Conservation (phyloP, 2,113 vertebrate species). For the Poeciliopsis turrubarensis region DNA sequence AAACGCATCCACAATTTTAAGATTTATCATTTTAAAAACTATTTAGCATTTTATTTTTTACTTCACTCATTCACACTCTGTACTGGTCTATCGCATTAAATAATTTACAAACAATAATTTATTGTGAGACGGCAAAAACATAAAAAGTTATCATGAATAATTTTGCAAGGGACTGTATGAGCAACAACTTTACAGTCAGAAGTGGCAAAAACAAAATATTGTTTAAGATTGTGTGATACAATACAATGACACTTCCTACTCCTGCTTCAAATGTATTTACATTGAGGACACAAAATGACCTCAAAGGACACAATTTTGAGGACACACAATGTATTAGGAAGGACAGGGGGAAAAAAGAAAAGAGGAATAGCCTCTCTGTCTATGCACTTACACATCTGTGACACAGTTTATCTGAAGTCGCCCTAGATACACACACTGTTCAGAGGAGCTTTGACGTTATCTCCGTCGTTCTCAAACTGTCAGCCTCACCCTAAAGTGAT, state of each 20-base stretch:
- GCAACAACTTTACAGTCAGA: not conserved
- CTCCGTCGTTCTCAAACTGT: conserved; percentile 11
- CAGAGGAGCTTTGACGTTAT: conserved; percentile 11
- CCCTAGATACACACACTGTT: conserved; percentile 31
- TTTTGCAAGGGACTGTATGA: not conserved
- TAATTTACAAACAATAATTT: too few relatives aligned
- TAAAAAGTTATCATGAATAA: not conserved
- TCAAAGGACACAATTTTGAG: not conserved
- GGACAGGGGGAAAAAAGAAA: not conserved
- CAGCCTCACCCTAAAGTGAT: conserved; percentile 27
- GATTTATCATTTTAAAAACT: too few relatives aligned
- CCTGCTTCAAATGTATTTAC: not conserved
- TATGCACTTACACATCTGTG: not conserved
- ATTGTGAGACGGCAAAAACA: not conserved
- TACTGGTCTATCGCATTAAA: not conserved
- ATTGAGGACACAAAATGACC: too few relatives aligned
- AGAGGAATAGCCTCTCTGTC: not conserved
- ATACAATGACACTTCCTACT: not conserved
- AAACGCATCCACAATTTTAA: too few relatives aligned
- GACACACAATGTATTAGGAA: not conserved
- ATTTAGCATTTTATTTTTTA: not conserved
- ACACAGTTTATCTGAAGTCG: conserved; percentile 6
- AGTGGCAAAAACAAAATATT: too few relatives aligned
- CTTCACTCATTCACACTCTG: not conserved
- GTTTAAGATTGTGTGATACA: not conserved